A percentile compares a stretch with the other conserved stretches of the same genome.
phyloP scores from a whole-genome alignment of 2,888 invertebrate species.

The Drosophila gaucha region DNA sequence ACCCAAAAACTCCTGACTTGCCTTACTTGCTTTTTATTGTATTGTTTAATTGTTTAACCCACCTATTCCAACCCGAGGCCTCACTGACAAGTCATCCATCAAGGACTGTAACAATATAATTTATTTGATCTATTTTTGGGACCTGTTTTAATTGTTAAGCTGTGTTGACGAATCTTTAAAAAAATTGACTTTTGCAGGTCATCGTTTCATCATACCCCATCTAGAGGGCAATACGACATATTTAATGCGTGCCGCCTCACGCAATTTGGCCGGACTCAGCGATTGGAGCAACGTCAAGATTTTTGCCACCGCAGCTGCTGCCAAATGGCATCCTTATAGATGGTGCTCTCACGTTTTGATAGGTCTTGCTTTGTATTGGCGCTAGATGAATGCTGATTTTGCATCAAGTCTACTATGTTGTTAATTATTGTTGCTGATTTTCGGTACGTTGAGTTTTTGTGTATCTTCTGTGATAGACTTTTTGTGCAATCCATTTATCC shows the following conservation, averaged over 20 bases:
- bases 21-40: too few relatives aligned
- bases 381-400: constrained; percentile 30
- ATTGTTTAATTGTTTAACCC: too few relatives aligned
- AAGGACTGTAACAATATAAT: too few relatives aligned
- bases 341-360: constrained; percentile 7
- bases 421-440: constrained; percentile 46
- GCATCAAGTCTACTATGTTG: constrained; percentile 34
- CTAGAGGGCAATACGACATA: constrained; percentile 86
- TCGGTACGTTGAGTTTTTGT: constrained; percentile 38
- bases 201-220: constrained; percentile 85
- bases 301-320: constrained; percentile 81
- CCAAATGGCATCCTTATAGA: constrained; percentile 38
- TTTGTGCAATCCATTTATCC: constrained; percentile 64
- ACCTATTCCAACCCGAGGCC: too few relatives aligned
- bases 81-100: too few relatives aligned
- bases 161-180: not conserved
- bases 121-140: too few relatives aligned
- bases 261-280: constrained; percentile 86
- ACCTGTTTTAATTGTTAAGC: too few relatives aligned
- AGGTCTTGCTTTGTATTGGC: constrained; percentile 44
- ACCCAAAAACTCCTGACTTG: too few relatives aligned
- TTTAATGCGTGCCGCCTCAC: constrained; percentile 86
- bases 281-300: constrained; percentile 83
- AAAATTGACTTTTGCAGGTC: constrained; percentile 78
- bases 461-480: constrained; percentile 74